Evolutionary conservation across 2,888 invertebrate genomes (phyloP), one percentile per base, ranked within the genome.

Genomic region (Philereme transversata): DNA sequence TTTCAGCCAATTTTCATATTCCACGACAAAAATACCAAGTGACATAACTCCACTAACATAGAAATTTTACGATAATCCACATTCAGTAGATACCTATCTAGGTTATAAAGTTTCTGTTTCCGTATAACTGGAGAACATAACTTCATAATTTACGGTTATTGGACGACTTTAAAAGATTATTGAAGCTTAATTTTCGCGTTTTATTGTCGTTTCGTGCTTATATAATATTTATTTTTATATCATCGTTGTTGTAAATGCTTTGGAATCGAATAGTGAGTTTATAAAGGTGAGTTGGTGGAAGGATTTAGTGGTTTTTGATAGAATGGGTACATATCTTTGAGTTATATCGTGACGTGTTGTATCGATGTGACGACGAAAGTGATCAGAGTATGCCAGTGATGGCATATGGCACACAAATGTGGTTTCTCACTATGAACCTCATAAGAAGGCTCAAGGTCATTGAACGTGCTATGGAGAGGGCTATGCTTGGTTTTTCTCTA

Each of bases 101-200:
- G 74, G 73, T 75, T 78, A 75, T 74, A 77, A 71, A 74, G 65
- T 71, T 71, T 55, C 57, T 71, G 74, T 77, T 72, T 57, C 51
- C 57, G 44, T 46, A 34, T 55, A 41, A 7, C 8, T 8, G 9
- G 11, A 34, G 22, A 68, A 78, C 80, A 79, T 83, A 81, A 85
- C 78, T 70, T 67, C 59, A 75, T 77, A 82, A 86, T 88, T 88
- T 88, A 88, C 82, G 84, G 78, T 83, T 81, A 83, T 81, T 74
- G 74, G 74, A 56, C 75, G 73, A 81, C 78, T 81, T 81, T 77
- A 76, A 78, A 80, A 82, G 76, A 83, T 83, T 83, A 82, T 81
- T 78, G 77, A 75, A 76, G 80, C 77, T 83, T 83, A 82, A 84
- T 84, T 81, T 81, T 77, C 73, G 77, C 77, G 74, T 86, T 86